These are phyloP conservation scores for Scolopax mira DNA, from an alignment of 2,113 vertebrate genomes.

Conservation along the genomic window DNA sequence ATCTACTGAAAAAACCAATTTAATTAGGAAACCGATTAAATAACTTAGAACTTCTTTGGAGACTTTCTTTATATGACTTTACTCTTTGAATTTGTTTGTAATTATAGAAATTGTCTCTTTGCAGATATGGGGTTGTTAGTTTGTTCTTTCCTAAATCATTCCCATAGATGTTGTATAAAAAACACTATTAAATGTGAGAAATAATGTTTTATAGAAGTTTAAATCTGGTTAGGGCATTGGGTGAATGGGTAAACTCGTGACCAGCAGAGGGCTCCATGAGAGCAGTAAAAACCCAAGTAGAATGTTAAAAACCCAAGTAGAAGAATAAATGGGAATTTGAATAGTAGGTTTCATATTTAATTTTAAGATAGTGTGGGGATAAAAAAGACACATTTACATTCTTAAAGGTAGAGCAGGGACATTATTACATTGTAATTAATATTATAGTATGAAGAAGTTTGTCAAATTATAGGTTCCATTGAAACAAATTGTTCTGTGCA, in stretches of 20 bases:
- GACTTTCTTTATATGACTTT: background rate
- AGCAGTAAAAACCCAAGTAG: accelerated
- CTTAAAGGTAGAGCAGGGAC: background rate
- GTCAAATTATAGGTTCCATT: background rate
- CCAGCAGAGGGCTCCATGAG: background rate
- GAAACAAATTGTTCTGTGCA: background rate
- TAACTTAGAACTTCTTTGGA: background rate
- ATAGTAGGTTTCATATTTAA: background rate
- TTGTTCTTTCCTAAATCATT: background rate
- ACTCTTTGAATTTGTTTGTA: background rate
- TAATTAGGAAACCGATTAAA: background rate
- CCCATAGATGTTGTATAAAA: background rate
- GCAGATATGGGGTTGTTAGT: background rate
- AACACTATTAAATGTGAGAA: background rate
- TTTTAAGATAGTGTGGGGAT: background rate
- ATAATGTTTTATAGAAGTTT: background rate
- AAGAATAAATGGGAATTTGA: background rate
- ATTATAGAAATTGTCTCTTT: background rate
- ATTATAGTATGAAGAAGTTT: background rate
- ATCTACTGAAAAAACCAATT: background rate
- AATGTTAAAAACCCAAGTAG: accelerated
- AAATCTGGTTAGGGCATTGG: background rate
- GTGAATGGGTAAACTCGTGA: background rate
- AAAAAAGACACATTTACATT: background rate
- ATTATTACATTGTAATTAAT: background rate